Base-by-base conservation (phyloP, 2,113 vertebrate species). In the Chiloscyllium plagiosum region DNA sequence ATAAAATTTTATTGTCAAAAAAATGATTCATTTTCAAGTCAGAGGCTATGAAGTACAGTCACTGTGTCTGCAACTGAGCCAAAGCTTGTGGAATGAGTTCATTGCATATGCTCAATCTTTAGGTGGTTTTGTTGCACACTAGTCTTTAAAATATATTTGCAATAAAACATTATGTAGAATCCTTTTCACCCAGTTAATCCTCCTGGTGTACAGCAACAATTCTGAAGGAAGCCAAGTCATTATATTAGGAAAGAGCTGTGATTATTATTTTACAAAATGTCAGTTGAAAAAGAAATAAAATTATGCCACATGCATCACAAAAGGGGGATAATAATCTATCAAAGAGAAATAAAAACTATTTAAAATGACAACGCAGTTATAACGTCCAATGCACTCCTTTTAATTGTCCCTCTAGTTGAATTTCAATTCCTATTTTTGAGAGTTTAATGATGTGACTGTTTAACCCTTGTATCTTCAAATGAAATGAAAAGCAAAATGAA, bases 11-110 rank as follows among this genome's bases (percentile, higher is more conserved):
- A 90, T 42, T 89, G 50, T 29, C 50, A 96, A 22, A 96, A 95
- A 86, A n/a, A 37, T 95, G 85, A 95, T 96, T 95, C 42, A 96
- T 76, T 96, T 96, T 96, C 86, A 61, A 95, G 37, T 12, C 69
- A 76, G 15, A 94, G 33, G 50, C 95, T 94, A 96, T 93, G 7
- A 96, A 89, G 85, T 6, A 68, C 26, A 66, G 42, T 22, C 89
- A 96, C 87, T 3, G 12, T 85, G 66, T 96, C 96, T 72, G 61
- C 90, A 50, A 89, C 69, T 86, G 65, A 90, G 95, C 86, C 65
- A 15, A 50, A 70, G 29, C 37, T 96, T 95, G 65, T 78, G 42
- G 66, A 2, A 24, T 52, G 19, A 87, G 52, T 50, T 50, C 47
- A 26, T 10, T 26, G 47, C 47, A 61, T 26, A 90, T 15, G 24